These are phyloP conservation scores for Mico argentatus DNA, from an alignment of 2,797 vertebrate species.

Conservation along the genomic window DNA sequence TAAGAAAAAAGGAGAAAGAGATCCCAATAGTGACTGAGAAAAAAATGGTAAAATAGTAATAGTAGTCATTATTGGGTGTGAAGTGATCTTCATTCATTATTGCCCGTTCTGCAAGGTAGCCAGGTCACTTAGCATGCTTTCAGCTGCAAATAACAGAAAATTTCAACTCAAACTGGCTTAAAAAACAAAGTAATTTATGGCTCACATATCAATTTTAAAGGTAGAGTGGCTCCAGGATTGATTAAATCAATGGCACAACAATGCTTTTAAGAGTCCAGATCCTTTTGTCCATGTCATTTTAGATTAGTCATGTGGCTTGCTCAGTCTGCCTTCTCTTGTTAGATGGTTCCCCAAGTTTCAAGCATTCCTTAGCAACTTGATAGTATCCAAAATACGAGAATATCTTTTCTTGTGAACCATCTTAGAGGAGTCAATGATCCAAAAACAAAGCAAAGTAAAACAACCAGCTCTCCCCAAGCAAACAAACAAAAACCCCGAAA, in stretches of 20 bases:
- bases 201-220: not conserved
- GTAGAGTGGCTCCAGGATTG: not conserved
- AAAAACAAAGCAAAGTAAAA: not conserved
- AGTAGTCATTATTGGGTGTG: not conserved
- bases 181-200: constrained; percentile 11
- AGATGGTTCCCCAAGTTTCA: not conserved
- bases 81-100: not conserved
- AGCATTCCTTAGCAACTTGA: not conserved
- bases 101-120: not conserved
- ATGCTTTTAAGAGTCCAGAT: not conserved
- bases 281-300: not conserved
- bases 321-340: not conserved
- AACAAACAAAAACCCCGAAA: not conserved
- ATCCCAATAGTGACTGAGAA: not conserved
- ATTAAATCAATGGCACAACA: not conserved
- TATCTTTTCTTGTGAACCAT: not conserved
- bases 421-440: not conserved
- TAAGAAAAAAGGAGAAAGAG: not conserved
- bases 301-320: not conserved
- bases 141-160: not conserved
- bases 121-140: not conserved
- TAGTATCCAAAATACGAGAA: not conserved
- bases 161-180: not conserved
- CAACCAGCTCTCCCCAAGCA: not conserved
- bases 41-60: not conserved